Conservation (phyloP, 2,888 invertebrate species). For the Aphidius colemani region DNA sequence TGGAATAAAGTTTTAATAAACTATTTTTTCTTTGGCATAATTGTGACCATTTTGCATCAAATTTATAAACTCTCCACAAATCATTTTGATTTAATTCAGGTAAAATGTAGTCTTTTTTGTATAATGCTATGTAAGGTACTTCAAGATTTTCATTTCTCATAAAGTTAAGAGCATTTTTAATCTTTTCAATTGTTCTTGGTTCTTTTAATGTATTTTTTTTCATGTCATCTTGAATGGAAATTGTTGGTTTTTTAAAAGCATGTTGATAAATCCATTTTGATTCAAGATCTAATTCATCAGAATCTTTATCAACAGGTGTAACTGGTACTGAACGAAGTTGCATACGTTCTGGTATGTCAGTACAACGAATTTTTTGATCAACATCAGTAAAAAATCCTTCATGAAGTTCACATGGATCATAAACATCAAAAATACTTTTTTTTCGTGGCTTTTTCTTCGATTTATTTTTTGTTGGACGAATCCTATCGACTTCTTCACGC, state of each 20-base stretch:
- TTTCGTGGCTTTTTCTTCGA: not conserved
- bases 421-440: too few species aligned
- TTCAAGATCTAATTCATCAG: conserved; percentile 86
- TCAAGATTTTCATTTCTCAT: conserved; percentile 92
- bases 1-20: conserved; percentile 60
- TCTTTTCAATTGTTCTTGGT: conserved; percentile 76
- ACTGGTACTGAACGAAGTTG: conserved; percentile 85
- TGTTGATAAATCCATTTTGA: conserved; percentile 95
- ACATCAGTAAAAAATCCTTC: too few species aligned
- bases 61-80: conserved; percentile 93
- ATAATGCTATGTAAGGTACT: conserved; percentile 97
- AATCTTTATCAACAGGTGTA: conserved; percentile 77
- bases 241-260: conserved; percentile 81
- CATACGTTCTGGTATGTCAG: conserved; percentile 75
- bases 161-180: conserved; percentile 88
- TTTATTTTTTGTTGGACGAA: not conserved
- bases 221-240: conserved; percentile 73
- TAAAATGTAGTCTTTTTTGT: conserved; percentile 93
- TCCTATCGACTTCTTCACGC: too few species aligned
- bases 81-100: conserved; percentile 91
- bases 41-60: conserved; percentile 92
- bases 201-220: conserved; percentile 65
- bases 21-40: conserved; percentile 79
- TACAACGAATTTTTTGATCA: too few species aligned
- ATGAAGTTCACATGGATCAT: too few species aligned